Evolutionary conservation across 2,888 invertebrate species (phyloP).

Genomic region (Platycnemis pennipes): DNA sequence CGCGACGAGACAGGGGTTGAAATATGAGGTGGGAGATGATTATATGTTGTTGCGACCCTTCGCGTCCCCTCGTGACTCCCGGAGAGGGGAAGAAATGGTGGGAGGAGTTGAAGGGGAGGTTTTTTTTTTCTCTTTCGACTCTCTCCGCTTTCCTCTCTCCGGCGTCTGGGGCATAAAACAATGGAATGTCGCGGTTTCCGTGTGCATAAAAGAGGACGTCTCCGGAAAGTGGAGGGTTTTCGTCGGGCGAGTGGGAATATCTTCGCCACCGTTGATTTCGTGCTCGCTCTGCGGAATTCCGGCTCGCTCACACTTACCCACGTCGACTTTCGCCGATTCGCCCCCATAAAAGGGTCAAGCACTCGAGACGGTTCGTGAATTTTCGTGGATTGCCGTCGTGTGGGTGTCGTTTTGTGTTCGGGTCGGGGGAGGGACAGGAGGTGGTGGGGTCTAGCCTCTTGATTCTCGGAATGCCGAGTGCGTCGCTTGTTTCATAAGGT

Average conservation of each 20-base stretch:
- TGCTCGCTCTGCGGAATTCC: neutral
- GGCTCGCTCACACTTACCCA: neutral
- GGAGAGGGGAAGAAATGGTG: neutral
- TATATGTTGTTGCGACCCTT: constrained; percentile 33
- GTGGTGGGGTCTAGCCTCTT: too few species aligned
- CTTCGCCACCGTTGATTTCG: constrained; percentile 18
- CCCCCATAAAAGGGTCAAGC: constrained; percentile 8
- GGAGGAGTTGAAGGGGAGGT: neutral
- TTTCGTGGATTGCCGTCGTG: neutral
- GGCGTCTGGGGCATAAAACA: neutral
- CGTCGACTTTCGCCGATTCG: neutral
- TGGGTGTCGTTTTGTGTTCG: neutral
- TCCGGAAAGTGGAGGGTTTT: neutral
- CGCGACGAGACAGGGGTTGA: constrained; percentile 55
- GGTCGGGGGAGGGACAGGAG: neutral
- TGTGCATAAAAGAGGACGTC: neutral
- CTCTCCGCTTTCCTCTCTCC: neutral
- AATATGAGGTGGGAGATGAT: constrained; percentile 62
- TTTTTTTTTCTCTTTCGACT: neutral
- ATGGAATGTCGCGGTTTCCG: constrained; percentile 57
- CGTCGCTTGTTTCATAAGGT: neutral
- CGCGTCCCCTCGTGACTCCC: neutral
- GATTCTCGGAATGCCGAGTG: constrained; percentile 7
- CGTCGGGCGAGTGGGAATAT: neutral
- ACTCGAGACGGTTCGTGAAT: neutral